These are phyloP conservation scores for Oncorhynchus masou DNA, from an alignment of 2,113 vertebrate genomes.

Conservation along the genomic window DNA sequence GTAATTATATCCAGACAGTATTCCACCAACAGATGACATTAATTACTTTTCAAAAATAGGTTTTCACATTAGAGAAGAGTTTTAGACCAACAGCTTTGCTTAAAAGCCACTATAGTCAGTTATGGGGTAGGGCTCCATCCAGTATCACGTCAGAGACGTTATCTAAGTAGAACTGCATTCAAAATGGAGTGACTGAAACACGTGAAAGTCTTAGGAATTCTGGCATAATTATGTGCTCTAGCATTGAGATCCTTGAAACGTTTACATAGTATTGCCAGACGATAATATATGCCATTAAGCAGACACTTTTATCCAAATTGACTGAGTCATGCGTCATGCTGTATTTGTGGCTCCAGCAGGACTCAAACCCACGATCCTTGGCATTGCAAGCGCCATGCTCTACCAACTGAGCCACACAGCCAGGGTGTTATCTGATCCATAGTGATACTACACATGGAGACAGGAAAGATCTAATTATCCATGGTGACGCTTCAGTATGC, in stretches of 20 bases:
- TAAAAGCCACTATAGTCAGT: conserved; percentile 6
- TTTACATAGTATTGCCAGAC: neutral
- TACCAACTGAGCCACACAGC: too few relatives aligned
- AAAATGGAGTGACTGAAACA: neutral
- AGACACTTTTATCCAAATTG: too few relatives aligned
- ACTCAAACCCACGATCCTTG: too few relatives aligned
- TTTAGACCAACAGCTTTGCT: neutral
- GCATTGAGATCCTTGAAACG: neutral
- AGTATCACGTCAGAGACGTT: neutral
- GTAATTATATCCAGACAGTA: neutral
- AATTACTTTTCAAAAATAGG: neutral
- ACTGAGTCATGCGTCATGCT: too few relatives aligned
- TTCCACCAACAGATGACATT: neutral
- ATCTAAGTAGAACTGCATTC: neutral
- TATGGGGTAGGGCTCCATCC: conserved; percentile 2
- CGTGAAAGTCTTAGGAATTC: neutral
- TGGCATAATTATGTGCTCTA: neutral
- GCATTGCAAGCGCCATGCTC: too few relatives aligned
- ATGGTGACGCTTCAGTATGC: too few relatives aligned
- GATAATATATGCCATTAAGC: neutral
- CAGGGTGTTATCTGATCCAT: too few relatives aligned
- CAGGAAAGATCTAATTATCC: too few relatives aligned
- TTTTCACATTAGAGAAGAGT: neutral
- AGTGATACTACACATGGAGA: too few relatives aligned
- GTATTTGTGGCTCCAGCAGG: too few relatives aligned